Evolutionary conservation across 2,797 vertebrate genomes (phyloP), one percentile per base, ranked within the genome.

Genomic region (Galagoides demidoff): DNA sequence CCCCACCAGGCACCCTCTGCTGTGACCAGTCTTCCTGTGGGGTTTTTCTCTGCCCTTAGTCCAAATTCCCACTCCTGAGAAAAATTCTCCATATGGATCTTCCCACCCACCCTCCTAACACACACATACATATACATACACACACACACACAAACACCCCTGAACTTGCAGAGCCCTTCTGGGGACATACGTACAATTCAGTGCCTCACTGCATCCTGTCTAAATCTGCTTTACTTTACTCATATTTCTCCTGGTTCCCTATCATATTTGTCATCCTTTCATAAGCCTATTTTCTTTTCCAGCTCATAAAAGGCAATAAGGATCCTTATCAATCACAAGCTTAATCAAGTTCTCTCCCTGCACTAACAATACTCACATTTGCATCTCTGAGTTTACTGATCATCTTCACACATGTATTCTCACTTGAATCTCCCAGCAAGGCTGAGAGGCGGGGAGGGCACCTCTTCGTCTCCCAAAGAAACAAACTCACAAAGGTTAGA

Each of bases 301-400:
- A 64, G 93, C 61, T 92, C 89, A 81, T 57, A 85, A 87, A 86
- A 34, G 31, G 59, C 27, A 77, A 45, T 59, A 66, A 94, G 52
- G 77, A 39, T 55, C 63, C 55, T 4, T 7, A 49, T 86, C n/a
- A 27, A 66, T 73, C 84, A 82, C 31, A 12, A 37, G n/a, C 82
- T 85, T 89, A 37, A 76, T 64, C 79, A 83, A 79, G 63, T 71
- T 79, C 71, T 34, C 10, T 52, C 86, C 71, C 39, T 57, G 57
- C 34, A 25, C 20, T 45, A 59, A 74, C 2, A 5, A 45, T 14
- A 10, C 29, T 74, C 31, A 12, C 25, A 31, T 34, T 77, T 45
- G 10, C 49, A 63, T 49, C 27, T 76, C 90, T 31, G 34, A 45
- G 55, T 74, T 49, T 64, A 45, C 1, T 0, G 0, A 39, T n/a